These are phyloP conservation scores for Dunckerocampus dactyliophorus DNA, from an alignment of 2,113 vertebrate genomes.

Conservation along the genomic window DNA sequence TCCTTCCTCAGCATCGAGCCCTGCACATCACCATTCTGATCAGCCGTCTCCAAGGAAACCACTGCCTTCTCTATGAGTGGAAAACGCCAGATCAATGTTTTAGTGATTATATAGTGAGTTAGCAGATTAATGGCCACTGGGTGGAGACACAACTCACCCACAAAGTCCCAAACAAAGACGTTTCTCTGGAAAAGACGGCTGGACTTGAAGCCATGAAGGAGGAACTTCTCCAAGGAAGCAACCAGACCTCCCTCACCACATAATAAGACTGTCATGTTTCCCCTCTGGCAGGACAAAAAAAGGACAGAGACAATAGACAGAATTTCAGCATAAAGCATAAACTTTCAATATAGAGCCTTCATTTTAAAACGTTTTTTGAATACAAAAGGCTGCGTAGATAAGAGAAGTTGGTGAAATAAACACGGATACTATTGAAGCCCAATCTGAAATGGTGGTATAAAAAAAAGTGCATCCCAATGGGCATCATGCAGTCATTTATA, in stretches of 20 bases:
- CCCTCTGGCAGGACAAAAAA: conserved; percentile 75
- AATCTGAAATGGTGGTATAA: too few relatives aligned
- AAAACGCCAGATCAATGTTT: not conserved
- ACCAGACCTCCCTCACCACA: conserved; percentile 93
- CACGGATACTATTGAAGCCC: too few relatives aligned
- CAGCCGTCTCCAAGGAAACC: conserved; percentile 83
- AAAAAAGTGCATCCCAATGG: too few relatives aligned
- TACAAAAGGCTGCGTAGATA: too few relatives aligned
- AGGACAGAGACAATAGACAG: not conserved
- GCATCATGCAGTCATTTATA: too few relatives aligned
- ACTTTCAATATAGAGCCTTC: not conserved
- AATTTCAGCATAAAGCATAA: not conserved
- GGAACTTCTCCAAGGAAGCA: conserved; percentile 87
- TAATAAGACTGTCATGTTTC: conserved; percentile 87
- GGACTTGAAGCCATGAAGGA: conserved; percentile 89
- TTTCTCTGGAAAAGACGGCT: conserved; percentile 93
- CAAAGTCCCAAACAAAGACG: conserved; percentile 96
- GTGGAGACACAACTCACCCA: conserved; percentile 76
- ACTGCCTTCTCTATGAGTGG: conserved; percentile 79
- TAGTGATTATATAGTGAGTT: not conserved
- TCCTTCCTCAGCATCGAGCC: conserved; percentile 75
- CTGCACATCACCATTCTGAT: conserved; percentile 83
- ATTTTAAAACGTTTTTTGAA: too few relatives aligned
- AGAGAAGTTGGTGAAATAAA: too few relatives aligned
- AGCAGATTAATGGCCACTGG: conserved; percentile 19